A percentile compares a stretch with the other conserved stretches of the same genome.
These are phyloP conservation scores for Lepilemur ruficaudatus DNA, from an alignment of 2,797 vertebrate species.

Conservation along the genomic window DNA sequence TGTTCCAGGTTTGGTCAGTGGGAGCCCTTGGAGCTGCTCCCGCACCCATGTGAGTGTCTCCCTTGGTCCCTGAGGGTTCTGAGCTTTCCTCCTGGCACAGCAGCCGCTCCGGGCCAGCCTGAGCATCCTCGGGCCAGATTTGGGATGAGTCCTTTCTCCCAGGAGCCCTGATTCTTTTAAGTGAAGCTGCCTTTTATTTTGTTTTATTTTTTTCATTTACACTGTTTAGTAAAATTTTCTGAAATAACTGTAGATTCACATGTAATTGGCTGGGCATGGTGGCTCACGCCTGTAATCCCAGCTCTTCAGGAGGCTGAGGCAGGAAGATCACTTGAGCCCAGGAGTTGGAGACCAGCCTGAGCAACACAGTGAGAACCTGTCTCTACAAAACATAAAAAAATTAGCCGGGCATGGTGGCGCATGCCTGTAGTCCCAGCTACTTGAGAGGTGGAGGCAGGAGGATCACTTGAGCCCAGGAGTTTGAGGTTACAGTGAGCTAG, in stretches of 20 bases:
- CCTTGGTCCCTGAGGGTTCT: fast-evolving
- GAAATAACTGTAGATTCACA: neutral
- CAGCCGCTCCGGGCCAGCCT: neutral
- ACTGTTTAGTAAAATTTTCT: neutral
- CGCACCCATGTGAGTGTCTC: fast-evolving
- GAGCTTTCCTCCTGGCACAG: neutral
- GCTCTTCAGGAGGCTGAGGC: neutral
- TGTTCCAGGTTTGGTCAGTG: neutral
- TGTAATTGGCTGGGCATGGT: neutral
- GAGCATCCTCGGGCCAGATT: neutral
- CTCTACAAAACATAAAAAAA: neutral
- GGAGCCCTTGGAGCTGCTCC: too few species aligned
- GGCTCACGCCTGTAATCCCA: neutral
- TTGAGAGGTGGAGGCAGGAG: neutral
- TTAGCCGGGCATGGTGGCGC: neutral
- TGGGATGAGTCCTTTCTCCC: neutral
- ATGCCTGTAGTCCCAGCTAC: neutral
- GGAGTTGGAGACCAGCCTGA: neutral
- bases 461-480: neutral
- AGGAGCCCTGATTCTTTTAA: neutral
- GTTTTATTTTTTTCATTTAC: neutral
- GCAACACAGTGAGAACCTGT: neutral
- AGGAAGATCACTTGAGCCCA: neutral
- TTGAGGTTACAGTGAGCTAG: neutral
- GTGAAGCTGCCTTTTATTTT: neutral